phyloP scores from a whole-genome alignment of 2,888 invertebrate genomes.

The Xanthia icteritia region DNA sequence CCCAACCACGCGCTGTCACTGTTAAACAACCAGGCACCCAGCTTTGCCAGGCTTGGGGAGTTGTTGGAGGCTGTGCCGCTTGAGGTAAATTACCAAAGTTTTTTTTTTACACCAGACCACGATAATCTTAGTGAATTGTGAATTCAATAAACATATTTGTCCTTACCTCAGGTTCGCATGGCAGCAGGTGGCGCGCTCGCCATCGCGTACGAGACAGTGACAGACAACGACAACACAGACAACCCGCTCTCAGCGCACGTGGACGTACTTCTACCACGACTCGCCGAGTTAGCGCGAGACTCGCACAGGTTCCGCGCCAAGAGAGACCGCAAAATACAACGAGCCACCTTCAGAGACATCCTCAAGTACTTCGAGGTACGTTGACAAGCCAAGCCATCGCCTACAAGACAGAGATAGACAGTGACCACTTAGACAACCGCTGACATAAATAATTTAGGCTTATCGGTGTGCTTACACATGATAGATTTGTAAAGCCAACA shows the following conservation, averaged over 20 bases:
- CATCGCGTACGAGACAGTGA: slow-evolving; percentile 94
- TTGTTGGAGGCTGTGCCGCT: slow-evolving; percentile 89
- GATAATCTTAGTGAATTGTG: too few relatives aligned
- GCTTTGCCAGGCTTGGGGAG: slow-evolving; percentile 85
- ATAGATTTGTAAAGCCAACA: slow-evolving; percentile 75
- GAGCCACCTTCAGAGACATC: slow-evolving; percentile 98
- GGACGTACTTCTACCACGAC: slow-evolving; percentile 92
- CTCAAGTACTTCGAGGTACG: slow-evolving; percentile 96
- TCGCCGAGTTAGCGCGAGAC: slow-evolving; percentile 96
- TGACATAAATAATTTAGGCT: accelerated
- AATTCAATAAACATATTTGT: background rate
- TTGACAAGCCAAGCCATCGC: background rate
- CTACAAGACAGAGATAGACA: background rate
- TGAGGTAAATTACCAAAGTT: slow-evolving; percentile 65
- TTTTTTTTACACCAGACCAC: background rate
- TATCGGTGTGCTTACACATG: background rate
- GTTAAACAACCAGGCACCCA: slow-evolving; percentile 75
- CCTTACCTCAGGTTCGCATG: slow-evolving; percentile 87
- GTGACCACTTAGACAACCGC: too few relatives aligned
- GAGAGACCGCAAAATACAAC: slow-evolving; percentile 97
- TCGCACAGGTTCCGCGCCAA: slow-evolving; percentile 98
- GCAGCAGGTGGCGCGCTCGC: slow-evolving; percentile 93
- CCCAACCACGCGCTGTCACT: slow-evolving; percentile 92
- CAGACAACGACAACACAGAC: slow-evolving; percentile 92
- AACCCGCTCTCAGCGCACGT: slow-evolving; percentile 91